phyloP scores from a whole-genome alignment of 2,113 vertebrate genomes.

The Rhea americana region DNA sequence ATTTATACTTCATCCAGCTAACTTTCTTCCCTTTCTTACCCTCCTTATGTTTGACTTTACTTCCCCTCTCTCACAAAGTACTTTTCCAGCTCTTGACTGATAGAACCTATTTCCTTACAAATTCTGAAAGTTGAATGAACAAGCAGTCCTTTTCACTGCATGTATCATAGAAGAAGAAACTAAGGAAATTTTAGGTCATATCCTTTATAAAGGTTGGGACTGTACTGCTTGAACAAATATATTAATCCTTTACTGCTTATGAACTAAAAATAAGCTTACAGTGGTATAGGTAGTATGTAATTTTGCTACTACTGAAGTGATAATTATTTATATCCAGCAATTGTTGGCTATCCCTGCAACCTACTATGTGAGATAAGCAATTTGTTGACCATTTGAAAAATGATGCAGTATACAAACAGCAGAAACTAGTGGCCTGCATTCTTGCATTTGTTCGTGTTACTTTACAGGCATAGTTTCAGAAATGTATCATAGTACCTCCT shows the following conservation, averaged over 20 bases:
- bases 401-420: not conserved
- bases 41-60: not conserved
- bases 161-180: not conserved
- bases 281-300: not conserved
- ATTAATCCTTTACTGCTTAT: not conserved
- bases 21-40: not conserved
- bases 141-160: not conserved
- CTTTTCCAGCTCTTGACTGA: not conserved
- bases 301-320: not conserved
- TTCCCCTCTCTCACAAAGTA: not conserved
- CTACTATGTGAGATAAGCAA: not conserved
- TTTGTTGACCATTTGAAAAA: not conserved
- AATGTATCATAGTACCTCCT: not conserved
- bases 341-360: fast-evolving
- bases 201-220: not conserved
- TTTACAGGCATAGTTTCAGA: not conserved
- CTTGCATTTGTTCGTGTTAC: not conserved
- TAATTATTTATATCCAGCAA: not conserved
- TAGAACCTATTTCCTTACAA: not conserved
- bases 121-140: not conserved
- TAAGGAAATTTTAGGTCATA: conserved; percentile 5
- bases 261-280: not conserved
- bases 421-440: not conserved
- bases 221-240: not conserved
- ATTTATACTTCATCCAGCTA: not conserved